Base-by-base conservation (phyloP, 2,888 invertebrate species). In the Philopedon plagiatum region DNA sequence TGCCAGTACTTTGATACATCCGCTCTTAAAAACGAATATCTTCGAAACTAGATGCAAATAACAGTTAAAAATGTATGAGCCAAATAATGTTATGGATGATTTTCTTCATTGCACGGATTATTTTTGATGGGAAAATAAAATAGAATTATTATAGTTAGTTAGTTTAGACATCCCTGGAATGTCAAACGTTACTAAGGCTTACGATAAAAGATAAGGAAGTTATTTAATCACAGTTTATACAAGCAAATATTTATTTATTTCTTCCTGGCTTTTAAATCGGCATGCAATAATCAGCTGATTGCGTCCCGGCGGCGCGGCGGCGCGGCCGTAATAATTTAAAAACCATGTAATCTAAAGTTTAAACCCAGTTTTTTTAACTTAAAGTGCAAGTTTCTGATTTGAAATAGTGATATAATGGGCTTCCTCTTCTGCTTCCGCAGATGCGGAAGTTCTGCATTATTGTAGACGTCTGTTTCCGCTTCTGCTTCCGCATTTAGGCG, bases 211-310 rank as follows among this genome's bases (percentile, higher is more conserved):
- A 51, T 54, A 54, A 54, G 15, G 9, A 54, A 54, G 21, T 1
- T 54, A 54, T 54, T 29, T 54, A 54, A 54, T 54, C 51, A 29
- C 29, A 54, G 11, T 46, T 11, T 5, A 7, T 18, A 54, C 9
- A 26, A 9, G 51, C 51, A 54, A 54, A 54, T 54, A 54, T 54
- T 54, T 51, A 51, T 51, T 51, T 29, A 54, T 54, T 54, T 18
- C 51, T 54, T 54, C 51, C 51, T 15, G 29, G 8, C 29, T 18
- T 54, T 54, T 54, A 54, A 54, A 49, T 49, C 11, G 46, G 21
- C 46, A 21, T 26, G 49, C 49, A 49, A 21, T 49, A 26, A 54
- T 29, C 51, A 54, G 51, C 51, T 15, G 51, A 54, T 54, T 29
- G 51, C n/a, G n/a, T n/a, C n/a, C n/a, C n/a, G n/a, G n/a, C n/a